Evolutionary conservation across 2,888 invertebrate genomes (phyloP).

Genomic region (Yponomeuta plumbellus): DNA sequence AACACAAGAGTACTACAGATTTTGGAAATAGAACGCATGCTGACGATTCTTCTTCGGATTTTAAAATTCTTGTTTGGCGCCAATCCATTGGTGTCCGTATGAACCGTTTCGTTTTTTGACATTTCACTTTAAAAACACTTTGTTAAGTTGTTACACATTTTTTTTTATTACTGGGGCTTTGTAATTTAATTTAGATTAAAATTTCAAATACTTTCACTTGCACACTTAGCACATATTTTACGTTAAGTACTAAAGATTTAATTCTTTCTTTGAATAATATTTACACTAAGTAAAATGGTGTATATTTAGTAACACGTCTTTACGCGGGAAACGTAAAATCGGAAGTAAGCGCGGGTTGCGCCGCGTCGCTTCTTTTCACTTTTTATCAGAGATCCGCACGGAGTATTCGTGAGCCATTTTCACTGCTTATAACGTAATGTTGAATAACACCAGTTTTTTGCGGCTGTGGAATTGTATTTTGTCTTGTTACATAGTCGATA

Average conservation of each 20-base stretch:
- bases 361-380: slow-evolving; percentile 59
- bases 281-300: not conserved
- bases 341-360: slow-evolving; percentile 55
- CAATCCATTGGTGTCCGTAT: slow-evolving; percentile 35
- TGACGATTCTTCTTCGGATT: slow-evolving; percentile 45
- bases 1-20: slow-evolving; percentile 32
- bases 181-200: not conserved
- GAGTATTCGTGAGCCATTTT: not conserved
- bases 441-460: slow-evolving; percentile 1
- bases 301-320: slow-evolving; percentile 3
- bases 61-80: slow-evolving; percentile 52
- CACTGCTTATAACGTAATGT: slow-evolving; percentile 3
- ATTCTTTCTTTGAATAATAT: no score
- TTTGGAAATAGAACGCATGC: slow-evolving; percentile 25
- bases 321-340: slow-evolving; percentile 49
- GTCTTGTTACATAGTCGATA: not conserved
- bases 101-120: slow-evolving; percentile 35
- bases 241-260: no score
- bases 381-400: slow-evolving; percentile 37
- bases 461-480: not conserved
- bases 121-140: slow-evolving; percentile 31
- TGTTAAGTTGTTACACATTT: slow-evolving; percentile 30
- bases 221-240: not conserved
- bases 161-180: slow-evolving; percentile 21
- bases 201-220: not conserved